Evolutionary conservation across 2,113 vertebrate genomes (phyloP).

Genomic region (Lophura nycthemera): DNA sequence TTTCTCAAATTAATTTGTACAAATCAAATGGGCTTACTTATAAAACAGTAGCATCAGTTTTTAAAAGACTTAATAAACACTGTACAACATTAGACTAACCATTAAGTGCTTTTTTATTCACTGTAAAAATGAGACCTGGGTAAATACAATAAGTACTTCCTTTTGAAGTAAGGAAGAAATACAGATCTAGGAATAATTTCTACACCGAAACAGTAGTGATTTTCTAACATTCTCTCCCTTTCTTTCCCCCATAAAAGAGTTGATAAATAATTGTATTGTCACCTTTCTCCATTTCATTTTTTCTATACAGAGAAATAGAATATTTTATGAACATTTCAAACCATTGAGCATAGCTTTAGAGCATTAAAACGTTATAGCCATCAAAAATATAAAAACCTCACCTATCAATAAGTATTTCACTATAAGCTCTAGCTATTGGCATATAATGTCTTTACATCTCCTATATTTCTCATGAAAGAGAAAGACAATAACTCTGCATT

Average conservation of each 20-base stretch:
- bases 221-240: neutral
- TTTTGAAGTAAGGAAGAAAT: neutral
- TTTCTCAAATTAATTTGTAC: conserved; percentile 34
- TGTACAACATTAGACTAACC: neutral
- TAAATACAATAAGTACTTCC: neutral
- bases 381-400: neutral
- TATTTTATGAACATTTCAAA: neutral
- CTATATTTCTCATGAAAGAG: neutral
- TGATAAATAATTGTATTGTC: neutral
- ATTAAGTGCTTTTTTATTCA: neutral
- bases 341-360: neutral
- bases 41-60: conserved; percentile 19
- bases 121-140: neutral
- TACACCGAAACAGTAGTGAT: neutral
- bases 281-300: neutral
- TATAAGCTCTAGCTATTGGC: neutral
- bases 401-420: neutral
- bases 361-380: neutral
- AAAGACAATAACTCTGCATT: neutral
- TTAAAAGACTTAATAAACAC: conserved; percentile 43
- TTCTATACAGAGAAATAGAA: neutral
- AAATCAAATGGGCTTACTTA: conserved; percentile 10
- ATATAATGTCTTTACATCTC: neutral
- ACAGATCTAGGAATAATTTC: neutral
- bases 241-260: neutral